phyloP scores from a whole-genome alignment of 2,113 vertebrate genomes.

The Rhynchomys soricoides region DNA sequence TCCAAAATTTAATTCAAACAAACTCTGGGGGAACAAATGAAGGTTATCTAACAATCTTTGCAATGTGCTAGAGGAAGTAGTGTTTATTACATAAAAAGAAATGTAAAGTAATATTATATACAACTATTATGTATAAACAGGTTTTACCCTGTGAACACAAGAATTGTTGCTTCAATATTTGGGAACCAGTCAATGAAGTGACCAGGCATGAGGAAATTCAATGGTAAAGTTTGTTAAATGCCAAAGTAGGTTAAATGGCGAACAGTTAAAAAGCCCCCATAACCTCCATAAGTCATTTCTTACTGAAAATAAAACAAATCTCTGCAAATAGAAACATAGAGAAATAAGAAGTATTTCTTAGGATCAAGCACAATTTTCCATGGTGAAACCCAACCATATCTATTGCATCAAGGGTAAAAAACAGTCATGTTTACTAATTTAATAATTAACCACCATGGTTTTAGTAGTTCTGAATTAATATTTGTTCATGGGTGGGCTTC shows the following conservation, averaged over 20 bases:
- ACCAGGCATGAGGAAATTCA: not conserved
- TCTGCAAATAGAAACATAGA: not conserved
- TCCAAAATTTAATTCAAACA: slow-evolving; percentile 18
- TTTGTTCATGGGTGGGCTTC: not conserved
- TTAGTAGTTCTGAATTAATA: not conserved
- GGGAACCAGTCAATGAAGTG: not conserved
- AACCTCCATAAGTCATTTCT: not conserved
- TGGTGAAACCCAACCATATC: not conserved
- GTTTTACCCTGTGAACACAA: not conserved
- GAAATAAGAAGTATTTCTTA: not conserved
- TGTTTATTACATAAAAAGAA: not conserved
- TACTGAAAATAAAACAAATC: not conserved
- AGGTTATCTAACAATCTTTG: not conserved
- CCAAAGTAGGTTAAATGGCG: not conserved
- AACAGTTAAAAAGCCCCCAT: not conserved
- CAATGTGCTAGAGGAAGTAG: not conserved
- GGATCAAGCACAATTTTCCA: not conserved
- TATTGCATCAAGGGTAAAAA: not conserved
- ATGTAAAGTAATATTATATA: not conserved
- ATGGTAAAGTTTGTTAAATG: slow-evolving; percentile 7
- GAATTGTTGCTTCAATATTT: not conserved
- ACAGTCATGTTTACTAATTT: not conserved
- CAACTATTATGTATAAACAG: not conserved
- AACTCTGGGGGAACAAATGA: not conserved
- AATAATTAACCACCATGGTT: not conserved